Evolutionary conservation across 2,797 vertebrate genomes (phyloP).

Genomic region (Pseudochirops cupreus): DNA sequence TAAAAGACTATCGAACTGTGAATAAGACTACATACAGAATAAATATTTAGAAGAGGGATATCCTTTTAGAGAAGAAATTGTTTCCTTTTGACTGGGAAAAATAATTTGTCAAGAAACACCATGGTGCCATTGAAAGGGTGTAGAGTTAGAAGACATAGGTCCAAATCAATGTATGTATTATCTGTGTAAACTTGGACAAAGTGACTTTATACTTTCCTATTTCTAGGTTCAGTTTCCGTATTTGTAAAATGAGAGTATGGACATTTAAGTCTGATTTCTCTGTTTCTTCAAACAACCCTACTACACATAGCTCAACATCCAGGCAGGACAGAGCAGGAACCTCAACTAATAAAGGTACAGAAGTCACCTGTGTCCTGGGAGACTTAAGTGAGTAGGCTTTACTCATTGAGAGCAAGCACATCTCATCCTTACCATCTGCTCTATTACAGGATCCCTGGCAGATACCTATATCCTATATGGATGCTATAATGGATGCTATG

Average conservation of each 20-base stretch:
- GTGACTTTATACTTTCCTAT: background rate
- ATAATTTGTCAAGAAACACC: too few species aligned
- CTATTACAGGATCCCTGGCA: background rate
- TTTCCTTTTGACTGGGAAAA: too few species aligned
- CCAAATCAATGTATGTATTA: too few species aligned
- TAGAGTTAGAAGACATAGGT: too few species aligned
- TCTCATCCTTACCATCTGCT: background rate
- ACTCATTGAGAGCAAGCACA: background rate
- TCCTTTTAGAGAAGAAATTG: too few species aligned
- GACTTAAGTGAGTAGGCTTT: background rate
- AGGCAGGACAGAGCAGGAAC: background rate
- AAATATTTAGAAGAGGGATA: too few species aligned
- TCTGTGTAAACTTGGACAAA: too few species aligned
- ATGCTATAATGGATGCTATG: background rate
- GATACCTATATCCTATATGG: background rate
- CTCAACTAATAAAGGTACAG: background rate
- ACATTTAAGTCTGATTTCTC: background rate
- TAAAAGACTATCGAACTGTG: too few species aligned
- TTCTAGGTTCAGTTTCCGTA: background rate
- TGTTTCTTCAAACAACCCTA: background rate
- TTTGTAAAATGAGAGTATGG: background rate
- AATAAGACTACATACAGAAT: too few species aligned
- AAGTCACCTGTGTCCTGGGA: background rate
- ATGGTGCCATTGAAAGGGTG: too few species aligned
- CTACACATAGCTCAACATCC: background rate